Evolutionary conservation across 2,888 invertebrate genomes (phyloP).

Genomic region (Pseudococcus longispinus): DNA sequence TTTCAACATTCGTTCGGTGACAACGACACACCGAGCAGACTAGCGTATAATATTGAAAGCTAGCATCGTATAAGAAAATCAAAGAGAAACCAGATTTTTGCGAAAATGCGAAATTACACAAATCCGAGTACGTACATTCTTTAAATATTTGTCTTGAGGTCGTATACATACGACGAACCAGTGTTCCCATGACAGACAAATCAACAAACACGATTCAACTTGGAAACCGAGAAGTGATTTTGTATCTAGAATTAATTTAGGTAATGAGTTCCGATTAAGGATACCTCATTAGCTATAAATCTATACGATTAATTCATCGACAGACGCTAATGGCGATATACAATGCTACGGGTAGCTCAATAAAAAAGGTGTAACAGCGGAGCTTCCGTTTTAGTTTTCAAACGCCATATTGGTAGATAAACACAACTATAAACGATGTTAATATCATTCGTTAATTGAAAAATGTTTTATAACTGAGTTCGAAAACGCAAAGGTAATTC

Average conservation of each 20-base stretch:
- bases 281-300: constrained; percentile 3
- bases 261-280: neutral
- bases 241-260: neutral
- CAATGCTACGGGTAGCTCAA: neutral
- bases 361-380: neutral
- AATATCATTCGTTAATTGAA: neutral
- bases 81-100: neutral
- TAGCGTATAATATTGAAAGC: neutral
- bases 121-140: neutral
- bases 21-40: neutral
- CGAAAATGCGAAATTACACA: neutral
- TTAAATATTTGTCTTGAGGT: neutral
- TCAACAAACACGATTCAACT: neutral
- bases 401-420: neutral
- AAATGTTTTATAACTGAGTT: neutral
- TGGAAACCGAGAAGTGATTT: neutral
- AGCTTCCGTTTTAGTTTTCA: neutral
- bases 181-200: neutral
- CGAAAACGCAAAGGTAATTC: neutral
- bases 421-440: neutral
- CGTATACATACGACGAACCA: neutral
- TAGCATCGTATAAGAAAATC: neutral
- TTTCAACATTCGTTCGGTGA: neutral
- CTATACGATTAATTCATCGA: neutral
- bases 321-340: neutral